Conservation (phyloP, 1,140 invertebrate genomes). For the Luehdorfia chinensis region DNA sequence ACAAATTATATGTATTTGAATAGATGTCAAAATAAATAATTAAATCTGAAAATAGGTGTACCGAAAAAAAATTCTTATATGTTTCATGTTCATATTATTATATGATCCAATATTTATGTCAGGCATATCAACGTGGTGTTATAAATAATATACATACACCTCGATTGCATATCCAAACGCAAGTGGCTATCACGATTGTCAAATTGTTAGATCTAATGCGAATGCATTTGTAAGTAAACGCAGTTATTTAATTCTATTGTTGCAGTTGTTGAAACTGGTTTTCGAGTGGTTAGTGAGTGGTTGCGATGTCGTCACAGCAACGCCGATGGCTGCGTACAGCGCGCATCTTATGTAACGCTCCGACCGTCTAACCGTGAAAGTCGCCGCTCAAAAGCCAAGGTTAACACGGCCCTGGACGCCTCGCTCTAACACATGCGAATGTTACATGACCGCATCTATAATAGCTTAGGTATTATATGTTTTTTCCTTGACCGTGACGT, state of each 20-base stretch:
- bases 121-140: too few relatives aligned
- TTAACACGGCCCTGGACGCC: constrained; percentile 64
- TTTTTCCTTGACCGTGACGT: constrained; percentile 57
- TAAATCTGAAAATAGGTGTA: constrained; percentile 7
- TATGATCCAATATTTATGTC: too few relatives aligned
- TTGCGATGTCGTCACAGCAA: constrained; percentile 56
- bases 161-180: too few relatives aligned
- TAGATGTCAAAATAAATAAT: constrained; percentile 14
- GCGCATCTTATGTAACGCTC: constrained; percentile 69
- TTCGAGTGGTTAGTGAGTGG: constrained; percentile 43
- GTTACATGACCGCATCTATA: constrained; percentile 52
- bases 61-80: too few relatives aligned
- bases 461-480: constrained; percentile 38
- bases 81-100: too few relatives aligned
- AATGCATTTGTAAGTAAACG: too few relatives aligned
- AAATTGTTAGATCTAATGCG: too few relatives aligned
- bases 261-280: constrained; percentile 42
- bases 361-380: constrained; percentile 74
- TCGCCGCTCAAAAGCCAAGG: constrained; percentile 75
- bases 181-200: too few relatives aligned
- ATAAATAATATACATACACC: too few relatives aligned
- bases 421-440: constrained; percentile 59
- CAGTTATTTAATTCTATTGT: constrained; percentile 37
- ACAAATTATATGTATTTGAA: constrained; percentile 7
- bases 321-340: constrained; percentile 38